A percentile compares a stretch with the other conserved stretches of the same genome.
Conservation (phyloP, 2,797 vertebrate species). For the Monodelphis domestica region DNA sequence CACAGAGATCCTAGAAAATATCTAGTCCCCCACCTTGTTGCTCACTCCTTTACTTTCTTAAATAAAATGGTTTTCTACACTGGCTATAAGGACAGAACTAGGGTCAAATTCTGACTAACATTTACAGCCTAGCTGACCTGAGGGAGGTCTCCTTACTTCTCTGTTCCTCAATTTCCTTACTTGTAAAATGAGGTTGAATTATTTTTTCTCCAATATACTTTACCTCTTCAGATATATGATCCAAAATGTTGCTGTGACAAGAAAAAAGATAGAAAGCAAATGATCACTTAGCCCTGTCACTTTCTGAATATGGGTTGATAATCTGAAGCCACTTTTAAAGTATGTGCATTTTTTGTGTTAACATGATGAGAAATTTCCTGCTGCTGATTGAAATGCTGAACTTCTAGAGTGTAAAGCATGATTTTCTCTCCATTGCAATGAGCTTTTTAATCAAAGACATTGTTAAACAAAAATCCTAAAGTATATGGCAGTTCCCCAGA, state of each 20-base stretch:
- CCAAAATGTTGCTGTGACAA: conserved; percentile 15
- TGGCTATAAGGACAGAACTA: neutral
- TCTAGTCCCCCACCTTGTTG: neutral
- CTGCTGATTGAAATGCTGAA: conserved; percentile 33
- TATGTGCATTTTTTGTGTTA: neutral
- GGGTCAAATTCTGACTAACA: neutral
- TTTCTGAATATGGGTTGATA: conserved; percentile 30
- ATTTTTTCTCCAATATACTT: neutral
- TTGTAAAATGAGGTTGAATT: neutral
- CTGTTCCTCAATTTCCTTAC: neutral
- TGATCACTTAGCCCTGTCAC: neutral
- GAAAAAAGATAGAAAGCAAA: conserved; percentile 40
- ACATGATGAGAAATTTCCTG: conserved; percentile 36
- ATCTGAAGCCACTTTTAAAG: conserved; percentile 26
- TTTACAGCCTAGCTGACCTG: neutral
- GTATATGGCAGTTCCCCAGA: conserved; percentile 47
- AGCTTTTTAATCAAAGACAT: conserved; percentile 67
- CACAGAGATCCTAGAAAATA: neutral
- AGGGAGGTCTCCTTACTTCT: neutral
- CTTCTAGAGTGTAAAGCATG: neutral
- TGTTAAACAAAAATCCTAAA: conserved; percentile 65
- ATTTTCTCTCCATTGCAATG: conserved; percentile 52
- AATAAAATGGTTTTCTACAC: neutral
- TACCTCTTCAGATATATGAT: conserved; percentile 13
- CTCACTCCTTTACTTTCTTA: neutral